These are phyloP conservation scores for Rhynchophorus ferrugineus DNA, from an alignment of 1,140 invertebrate species.

Conservation along the genomic window DNA sequence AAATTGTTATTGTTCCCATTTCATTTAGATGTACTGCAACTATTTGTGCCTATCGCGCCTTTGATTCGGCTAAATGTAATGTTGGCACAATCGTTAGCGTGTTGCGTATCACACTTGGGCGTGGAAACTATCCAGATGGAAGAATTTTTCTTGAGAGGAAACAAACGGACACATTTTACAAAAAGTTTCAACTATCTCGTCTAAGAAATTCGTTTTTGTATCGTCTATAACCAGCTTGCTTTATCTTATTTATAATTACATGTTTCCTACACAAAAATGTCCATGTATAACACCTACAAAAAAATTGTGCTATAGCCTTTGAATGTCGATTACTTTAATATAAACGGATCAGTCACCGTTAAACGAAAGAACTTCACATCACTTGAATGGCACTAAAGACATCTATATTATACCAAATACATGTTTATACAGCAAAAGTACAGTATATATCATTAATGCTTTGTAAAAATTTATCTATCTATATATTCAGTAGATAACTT, in stretches of 20 bases:
- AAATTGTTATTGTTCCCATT: not conserved
- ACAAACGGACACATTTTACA: too few relatives aligned
- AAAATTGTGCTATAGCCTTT: not conserved
- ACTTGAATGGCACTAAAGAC: not conserved
- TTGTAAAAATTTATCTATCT: not conserved
- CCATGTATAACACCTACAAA: not conserved
- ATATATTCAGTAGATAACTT: conserved; percentile 4
- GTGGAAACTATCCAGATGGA: too few relatives aligned
- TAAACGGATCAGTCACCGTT: too few relatives aligned
- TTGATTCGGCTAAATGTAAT: too few relatives aligned
- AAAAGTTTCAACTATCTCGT: not conserved
- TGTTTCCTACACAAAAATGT: not conserved
- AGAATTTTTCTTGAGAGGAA: too few relatives aligned
- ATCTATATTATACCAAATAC: too few relatives aligned
- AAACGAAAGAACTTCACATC: not conserved
- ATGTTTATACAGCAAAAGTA: not conserved
- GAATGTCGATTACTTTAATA: not conserved
- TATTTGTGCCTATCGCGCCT: not conserved
- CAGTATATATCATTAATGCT: not conserved
- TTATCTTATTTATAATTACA: not conserved
- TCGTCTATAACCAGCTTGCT: conserved; percentile 1
- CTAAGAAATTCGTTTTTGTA: conserved; percentile 4
- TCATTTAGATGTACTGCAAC: not conserved
- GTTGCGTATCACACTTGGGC: too few relatives aligned
- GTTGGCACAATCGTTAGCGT: too few relatives aligned